These are phyloP conservation scores for Vulpes ferrilata DNA, from an alignment of 2,113 vertebrate species.

Conservation along the genomic window DNA sequence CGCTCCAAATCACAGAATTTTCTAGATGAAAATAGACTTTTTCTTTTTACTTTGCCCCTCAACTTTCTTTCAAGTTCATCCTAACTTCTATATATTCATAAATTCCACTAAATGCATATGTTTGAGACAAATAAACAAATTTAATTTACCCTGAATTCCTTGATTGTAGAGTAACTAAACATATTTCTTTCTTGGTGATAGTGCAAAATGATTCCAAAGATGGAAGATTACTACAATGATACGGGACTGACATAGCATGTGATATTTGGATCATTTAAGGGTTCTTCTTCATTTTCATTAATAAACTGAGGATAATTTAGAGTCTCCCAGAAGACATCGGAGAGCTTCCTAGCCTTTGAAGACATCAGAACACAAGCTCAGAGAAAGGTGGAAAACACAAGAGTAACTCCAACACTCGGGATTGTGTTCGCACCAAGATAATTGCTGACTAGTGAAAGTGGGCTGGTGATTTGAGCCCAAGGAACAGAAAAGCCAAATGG, in stretches of 20 bases:
- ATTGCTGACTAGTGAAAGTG: too few species aligned
- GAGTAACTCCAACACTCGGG: accelerated
- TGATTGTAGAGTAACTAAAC: background rate
- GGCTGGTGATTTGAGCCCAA: background rate
- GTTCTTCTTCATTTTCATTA: background rate
- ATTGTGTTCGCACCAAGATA: accelerated
- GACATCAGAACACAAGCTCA: background rate
- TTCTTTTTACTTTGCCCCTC: background rate
- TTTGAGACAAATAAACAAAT: background rate
- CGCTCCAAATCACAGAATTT: background rate
- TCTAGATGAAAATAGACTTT: background rate
- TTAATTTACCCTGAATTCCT: background rate
- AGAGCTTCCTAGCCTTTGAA: background rate
- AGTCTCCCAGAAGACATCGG: background rate
- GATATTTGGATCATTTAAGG: background rate
- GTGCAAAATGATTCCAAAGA: background rate
- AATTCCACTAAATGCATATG: background rate
- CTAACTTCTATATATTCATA: background rate
- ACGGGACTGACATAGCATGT: accelerated
- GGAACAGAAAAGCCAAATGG: background rate
- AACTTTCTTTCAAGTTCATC: background rate
- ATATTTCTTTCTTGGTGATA: background rate
- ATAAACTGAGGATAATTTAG: background rate
- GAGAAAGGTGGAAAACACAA: background rate
- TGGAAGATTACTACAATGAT: too few species aligned